phyloP scores from a whole-genome alignment of 2,888 invertebrate genomes.

The Eupithecia subfuscata region DNA sequence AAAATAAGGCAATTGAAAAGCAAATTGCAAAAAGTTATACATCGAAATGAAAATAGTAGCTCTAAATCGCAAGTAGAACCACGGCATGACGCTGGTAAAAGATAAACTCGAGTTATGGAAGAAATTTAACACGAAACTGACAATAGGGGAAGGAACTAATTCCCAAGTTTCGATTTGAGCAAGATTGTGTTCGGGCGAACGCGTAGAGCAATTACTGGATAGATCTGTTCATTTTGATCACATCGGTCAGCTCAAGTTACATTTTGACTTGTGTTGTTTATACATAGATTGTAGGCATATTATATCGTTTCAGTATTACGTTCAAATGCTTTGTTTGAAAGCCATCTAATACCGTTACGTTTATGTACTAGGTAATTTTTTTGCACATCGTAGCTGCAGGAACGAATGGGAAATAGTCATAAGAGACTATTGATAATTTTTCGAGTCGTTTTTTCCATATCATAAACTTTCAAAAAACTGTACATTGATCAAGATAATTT shows the following conservation, averaged over 20 bases:
- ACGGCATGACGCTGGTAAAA: background rate
- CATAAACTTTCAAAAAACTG: too few species aligned
- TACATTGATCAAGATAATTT: too few species aligned
- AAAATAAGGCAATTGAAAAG: too few species aligned
- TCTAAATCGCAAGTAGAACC: background rate
- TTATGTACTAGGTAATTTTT: too few species aligned
- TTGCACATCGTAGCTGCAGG: too few species aligned
- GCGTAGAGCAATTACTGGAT: constrained; percentile 18
- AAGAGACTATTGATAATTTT: too few species aligned
- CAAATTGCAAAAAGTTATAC: too few species aligned
- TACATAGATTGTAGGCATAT: background rate
- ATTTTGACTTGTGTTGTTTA: background rate
- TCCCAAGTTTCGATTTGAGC: constrained; percentile 27
- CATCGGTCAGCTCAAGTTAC: constrained; percentile 6
- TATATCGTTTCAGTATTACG: background rate
- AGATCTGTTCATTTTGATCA: constrained; percentile 14
- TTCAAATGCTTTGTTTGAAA: background rate
- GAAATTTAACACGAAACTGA: constrained; percentile 28
- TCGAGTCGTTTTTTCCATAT: too few species aligned
- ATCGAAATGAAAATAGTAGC: too few species aligned
- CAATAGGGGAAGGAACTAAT: constrained; percentile 30
- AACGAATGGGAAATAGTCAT: too few species aligned
- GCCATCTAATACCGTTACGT: too few species aligned
- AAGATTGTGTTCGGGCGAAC: constrained; percentile 24
- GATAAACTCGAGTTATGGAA: constrained; percentile 18